phyloP scores from a whole-genome alignment of 2,113 vertebrate species.

The Chamaetylas fuelleborni region DNA sequence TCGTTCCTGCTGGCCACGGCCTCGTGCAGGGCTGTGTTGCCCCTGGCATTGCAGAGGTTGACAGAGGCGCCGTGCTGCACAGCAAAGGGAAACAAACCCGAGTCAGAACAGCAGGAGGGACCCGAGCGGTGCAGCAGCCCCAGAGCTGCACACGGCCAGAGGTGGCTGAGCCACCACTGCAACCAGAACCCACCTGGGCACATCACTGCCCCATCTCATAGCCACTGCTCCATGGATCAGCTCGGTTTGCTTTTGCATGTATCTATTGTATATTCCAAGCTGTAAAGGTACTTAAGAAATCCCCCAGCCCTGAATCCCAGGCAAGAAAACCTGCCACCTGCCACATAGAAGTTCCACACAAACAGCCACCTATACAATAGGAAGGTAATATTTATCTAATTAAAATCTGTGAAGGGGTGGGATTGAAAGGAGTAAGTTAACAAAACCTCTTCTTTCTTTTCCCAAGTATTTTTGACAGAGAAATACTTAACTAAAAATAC shows the following conservation, averaged over 20 bases:
- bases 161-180: neutral
- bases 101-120: neutral
- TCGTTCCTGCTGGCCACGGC: slow-evolving; percentile 76
- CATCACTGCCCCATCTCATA: neutral
- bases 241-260: neutral
- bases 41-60: slow-evolving; percentile 82
- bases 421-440: neutral
- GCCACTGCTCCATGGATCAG: neutral
- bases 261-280: neutral
- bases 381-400: neutral
- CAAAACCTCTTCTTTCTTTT: neutral
- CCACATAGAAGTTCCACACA: neutral
- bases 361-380: neutral
- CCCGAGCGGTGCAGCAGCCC: rapidly evolving
- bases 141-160: rapidly evolving
- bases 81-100: neutral
- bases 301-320: neutral
- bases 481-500: neutral
- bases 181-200: neutral
- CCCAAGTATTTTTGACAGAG: neutral
- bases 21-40: slow-evolving; percentile 89
- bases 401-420: neutral
- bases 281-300: neutral
- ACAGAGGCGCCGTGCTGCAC: slow-evolving; percentile 81
- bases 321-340: neutral